Evolutionary conservation across 2,888 invertebrate species (phyloP), one percentile per base, ranked within the genome.

Genomic region (Eumacrocentrus americanus): DNA sequence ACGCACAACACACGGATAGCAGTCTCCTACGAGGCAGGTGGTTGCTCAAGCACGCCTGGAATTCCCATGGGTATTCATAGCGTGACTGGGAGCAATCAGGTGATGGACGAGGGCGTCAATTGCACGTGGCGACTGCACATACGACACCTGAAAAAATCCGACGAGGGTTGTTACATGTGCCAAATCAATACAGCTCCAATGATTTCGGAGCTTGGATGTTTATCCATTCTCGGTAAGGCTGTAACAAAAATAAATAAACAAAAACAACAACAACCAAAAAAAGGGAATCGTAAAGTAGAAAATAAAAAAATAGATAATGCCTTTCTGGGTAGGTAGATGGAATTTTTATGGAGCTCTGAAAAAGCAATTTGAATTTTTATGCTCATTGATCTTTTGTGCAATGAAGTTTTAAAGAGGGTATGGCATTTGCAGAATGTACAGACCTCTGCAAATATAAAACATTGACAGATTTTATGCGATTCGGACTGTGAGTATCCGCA

Each of bases 131-230:
- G 91, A 80, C 83, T 94, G 61, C 89, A 91, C 80, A 92, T 94
- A 75, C 85, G 91, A 61, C 92, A 92, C 63, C 84, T 94, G 54
- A 87, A 90, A 67, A 92, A 92, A 72, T 86, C 89, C 42, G 94
- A 94, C 81, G 86, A 90, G 46, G 94, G 92, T 62, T 94, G 94
- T 79, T 94, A 94, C 82, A 92, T 94, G 91, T 94, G 94, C 77
- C 94, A 94, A 84, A 92, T 94, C 74, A 94, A 94, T 83, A 94
- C 93, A 1, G 90, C 88, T 63, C 87, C 88, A 56, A 92, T 94
- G 91, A 93, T 90, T 82, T 92, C 91, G 78, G 91, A 92, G 82
- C 86, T 91, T 58, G 94, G 94, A 6, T 94, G 94, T 77, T 87
- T 94, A 61, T 93, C 94, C 78, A 93, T 94, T 16, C 90, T 91